Evolutionary conservation across 2,797 vertebrate genomes (phyloP).

Genomic region (Spheniscus humboldti): DNA sequence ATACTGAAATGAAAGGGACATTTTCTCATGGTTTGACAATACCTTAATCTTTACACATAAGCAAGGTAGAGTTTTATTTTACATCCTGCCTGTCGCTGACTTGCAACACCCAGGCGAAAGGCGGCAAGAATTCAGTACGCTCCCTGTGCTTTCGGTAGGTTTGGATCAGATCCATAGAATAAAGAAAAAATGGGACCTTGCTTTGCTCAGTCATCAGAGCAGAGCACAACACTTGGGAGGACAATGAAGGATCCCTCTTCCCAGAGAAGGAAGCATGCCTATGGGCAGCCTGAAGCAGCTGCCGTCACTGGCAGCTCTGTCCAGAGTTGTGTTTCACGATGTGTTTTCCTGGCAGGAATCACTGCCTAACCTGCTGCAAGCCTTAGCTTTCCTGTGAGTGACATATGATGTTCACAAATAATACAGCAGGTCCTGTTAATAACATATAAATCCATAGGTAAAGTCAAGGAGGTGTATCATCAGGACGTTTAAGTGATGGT

Average conservation of each 20-base stretch:
- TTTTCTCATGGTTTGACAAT: neutral
- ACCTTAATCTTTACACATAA: neutral
- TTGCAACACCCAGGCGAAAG: neutral
- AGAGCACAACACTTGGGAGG: neutral
- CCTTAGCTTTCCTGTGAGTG: neutral
- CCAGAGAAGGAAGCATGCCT: rapidly evolving
- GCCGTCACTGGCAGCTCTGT: rapidly evolving
- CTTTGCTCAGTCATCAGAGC: neutral
- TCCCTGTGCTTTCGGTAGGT: neutral
- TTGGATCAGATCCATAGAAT: neutral
- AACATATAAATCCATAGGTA: neutral
- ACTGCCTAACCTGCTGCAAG: neutral
- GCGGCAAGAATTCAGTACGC: neutral
- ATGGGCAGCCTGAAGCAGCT: neutral
- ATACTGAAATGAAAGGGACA: neutral
- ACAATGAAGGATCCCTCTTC: neutral
- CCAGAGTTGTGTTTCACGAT: rapidly evolving
- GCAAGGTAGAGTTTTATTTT: neutral
- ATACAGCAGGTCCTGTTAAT: too few species aligned
- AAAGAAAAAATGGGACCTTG: neutral
- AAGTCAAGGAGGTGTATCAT: neutral
- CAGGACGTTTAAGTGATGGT: neutral
- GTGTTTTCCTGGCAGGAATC: neutral
- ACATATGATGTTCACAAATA: neutral
- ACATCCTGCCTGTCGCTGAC: neutral